Evolutionary conservation across 1,140 invertebrate species (phyloP), one percentile per base, ranked within the genome.

Genomic region (Brachionus sp.): DNA sequence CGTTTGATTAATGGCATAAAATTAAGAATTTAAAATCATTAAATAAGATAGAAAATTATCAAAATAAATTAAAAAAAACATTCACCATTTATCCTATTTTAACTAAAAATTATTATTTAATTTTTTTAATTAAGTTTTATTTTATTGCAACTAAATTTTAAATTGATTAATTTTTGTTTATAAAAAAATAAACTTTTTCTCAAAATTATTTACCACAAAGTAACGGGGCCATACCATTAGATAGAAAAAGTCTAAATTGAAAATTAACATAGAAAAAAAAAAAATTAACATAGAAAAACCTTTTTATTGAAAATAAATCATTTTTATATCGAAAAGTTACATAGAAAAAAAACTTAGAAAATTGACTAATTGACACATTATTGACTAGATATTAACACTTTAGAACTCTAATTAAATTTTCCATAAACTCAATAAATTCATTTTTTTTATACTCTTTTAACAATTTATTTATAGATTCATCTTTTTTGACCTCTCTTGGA

Each of bases 321-420:
- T 62, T 62, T 62, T 62, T 62, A 62, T 62, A 62, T 62, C 53
- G 53, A 62, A 62, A 62, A 62, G 53, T 62, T 62, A 62, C 53
- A 62, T 62, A 12, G 53, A 62, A 62, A 57, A 57, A 62, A 62
- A 62, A 62, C 53, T 23, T 62, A 62, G 53, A 62, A 62, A 62
- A 23, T 62, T 62, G 53, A 62, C 53, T 62, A 62, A 62, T 62
- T 62, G 53, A 62, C 53, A 62, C 53, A 23, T 62, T 62, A 62
- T 62, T 62, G 53, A 62, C 53, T 62, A 62, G 23, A 23, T 62
- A 62, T 62, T 23, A 62, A 62, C 53, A 62, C 53, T 62, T 62
- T 62, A 62, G 23, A 23, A 62, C 53, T 62, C 53, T 62, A 62
- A 62, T 62, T 62, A 62, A 12, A 5, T 62, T 62, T n/a, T 23